Evolutionary conservation across 1,140 invertebrate species (phyloP).

Genomic region (Polypedilum vanderplanki): DNA sequence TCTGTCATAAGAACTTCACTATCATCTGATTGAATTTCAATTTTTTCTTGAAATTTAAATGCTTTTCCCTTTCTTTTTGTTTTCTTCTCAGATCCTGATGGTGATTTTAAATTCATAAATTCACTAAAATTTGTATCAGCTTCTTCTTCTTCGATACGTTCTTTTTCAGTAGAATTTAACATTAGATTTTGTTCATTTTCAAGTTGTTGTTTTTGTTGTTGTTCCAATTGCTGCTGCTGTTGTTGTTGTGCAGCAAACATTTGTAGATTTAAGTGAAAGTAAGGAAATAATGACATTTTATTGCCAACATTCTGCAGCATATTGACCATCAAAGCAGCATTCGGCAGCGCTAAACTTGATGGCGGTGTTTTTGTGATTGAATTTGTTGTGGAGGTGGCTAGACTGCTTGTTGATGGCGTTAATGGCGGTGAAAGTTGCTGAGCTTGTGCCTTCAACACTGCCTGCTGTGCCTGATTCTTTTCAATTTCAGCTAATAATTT

Average conservation of each 20-base stretch:
- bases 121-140: conserved; percentile 4
- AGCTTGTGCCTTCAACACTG: conserved; percentile 31
- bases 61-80: conserved; percentile 23
- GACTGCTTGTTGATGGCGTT: conserved; percentile 33
- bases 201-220: background rate
- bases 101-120: background rate
- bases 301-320: conserved; percentile 39
- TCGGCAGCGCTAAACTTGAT: conserved; percentile 28
- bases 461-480: conserved; percentile 41
- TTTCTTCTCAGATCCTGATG: background rate
- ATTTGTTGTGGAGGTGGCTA: conserved; percentile 32
- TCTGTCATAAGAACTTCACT: background rate
- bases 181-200: background rate
- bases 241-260: conserved; percentile 43
- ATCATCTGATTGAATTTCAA: conserved; percentile 12
- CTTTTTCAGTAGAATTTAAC: background rate
- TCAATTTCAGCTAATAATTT: conserved; percentile 34
- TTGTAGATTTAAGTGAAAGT: conserved; percentile 43
- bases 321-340: conserved; percentile 35
- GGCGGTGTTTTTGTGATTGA: conserved; percentile 31
- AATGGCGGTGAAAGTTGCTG: conserved; percentile 32
- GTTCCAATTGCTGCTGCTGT: background rate
- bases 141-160: background rate
- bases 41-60: conserved; percentile 20
- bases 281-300: conserved; percentile 43